Percentiles rank a stretch among this genome's conserved stretches.
These are phyloP conservation scores for Phthorimaea operculella DNA, from an alignment of 1,140 invertebrate species.

Conservation along the genomic window DNA sequence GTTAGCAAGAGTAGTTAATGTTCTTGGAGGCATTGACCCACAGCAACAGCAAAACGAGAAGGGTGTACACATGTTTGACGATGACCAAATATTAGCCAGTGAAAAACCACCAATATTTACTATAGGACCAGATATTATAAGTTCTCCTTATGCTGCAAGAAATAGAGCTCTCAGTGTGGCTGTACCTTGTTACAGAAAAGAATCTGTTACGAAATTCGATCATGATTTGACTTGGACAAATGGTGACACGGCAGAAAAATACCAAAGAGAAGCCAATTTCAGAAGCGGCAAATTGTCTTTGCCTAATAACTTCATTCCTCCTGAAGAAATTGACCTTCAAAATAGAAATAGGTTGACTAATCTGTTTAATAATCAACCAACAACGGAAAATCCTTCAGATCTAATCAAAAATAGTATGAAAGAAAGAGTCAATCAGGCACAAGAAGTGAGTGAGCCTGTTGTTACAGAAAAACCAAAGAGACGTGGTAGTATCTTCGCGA, in stretches of 20 bases:
- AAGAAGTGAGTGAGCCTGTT: conserved; percentile 28
- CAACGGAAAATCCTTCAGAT: conserved; percentile 45
- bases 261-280: conserved; percentile 66
- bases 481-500: conserved; percentile 53
- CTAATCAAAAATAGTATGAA: conserved; percentile 52
- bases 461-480: conserved; percentile 47
- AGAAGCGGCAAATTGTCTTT: conserved; percentile 54
- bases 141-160: conserved; percentile 54
- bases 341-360: conserved; percentile 44
- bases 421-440: conserved; percentile 33
- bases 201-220: conserved; percentile 53
- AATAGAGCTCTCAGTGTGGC: conserved; percentile 65
- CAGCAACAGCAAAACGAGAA: conserved; percentile 46
- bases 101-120: conserved; percentile 71
- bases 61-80: conserved; percentile 74
- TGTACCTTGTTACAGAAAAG: conserved; percentile 55
- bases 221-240: conserved; percentile 77
- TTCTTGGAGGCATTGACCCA: conserved; percentile 73
- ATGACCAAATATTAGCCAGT: conserved; percentile 75
- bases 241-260: conserved; percentile 69
- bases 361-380: conserved; percentile 42
- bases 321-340: conserved; percentile 19
- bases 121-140: conserved; percentile 64
- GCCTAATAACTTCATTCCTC: conserved; percentile 25
- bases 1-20: conserved; percentile 78